Evolutionary conservation across 2,113 vertebrate species (phyloP).

Genomic region (Eulacestoma nigropectus): DNA sequence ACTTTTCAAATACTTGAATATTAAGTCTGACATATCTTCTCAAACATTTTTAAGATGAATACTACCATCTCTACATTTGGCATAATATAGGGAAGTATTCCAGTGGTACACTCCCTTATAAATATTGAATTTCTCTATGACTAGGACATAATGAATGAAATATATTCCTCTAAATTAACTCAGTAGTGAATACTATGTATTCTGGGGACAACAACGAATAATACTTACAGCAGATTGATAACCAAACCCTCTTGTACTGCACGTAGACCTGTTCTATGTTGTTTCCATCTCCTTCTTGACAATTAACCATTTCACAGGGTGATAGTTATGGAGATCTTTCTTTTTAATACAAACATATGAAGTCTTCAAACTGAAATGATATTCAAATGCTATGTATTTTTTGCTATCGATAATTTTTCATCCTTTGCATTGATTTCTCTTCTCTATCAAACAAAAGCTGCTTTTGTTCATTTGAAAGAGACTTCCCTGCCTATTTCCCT

Average conservation of each 20-base stretch:
- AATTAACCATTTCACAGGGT: not conserved
- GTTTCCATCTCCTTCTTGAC: not conserved
- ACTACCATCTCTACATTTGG: not conserved
- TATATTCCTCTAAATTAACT: not conserved
- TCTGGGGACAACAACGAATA: not conserved
- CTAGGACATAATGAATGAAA: not conserved
- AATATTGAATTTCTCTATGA: not conserved
- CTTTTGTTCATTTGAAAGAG: not conserved
- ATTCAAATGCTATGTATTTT: not conserved
- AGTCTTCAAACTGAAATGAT: not conserved
- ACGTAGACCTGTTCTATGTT: not conserved
- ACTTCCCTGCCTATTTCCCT: not conserved
- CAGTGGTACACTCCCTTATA: not conserved
- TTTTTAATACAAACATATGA: not conserved
- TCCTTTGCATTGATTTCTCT: not conserved
- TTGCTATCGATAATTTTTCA: not conserved
- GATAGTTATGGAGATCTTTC: not conserved
- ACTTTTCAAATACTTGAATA: not conserved
- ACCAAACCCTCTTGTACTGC: not conserved
- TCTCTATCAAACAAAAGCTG: not conserved
- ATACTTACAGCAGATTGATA: not conserved
- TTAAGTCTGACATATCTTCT: not conserved
- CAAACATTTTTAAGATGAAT: not conserved
- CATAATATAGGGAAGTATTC: not conserved
- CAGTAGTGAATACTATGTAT: not conserved